These are phyloP conservation scores for Zaprionus camerounensis DNA, from an alignment of 1,140 invertebrate genomes.

Conservation along the genomic window DNA sequence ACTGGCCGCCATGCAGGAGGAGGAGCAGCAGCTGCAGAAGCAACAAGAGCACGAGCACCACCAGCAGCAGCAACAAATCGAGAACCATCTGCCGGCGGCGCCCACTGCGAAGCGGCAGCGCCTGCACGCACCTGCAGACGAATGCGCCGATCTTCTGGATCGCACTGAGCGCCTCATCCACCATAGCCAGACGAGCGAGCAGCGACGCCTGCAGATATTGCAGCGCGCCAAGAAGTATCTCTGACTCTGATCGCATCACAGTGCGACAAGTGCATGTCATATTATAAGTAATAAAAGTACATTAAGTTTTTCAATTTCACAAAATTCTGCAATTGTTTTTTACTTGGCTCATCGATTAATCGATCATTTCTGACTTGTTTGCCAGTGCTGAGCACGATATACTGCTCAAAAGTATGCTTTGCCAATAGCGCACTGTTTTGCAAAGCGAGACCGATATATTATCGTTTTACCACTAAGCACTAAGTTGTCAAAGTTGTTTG, in stretches of 20 bases:
- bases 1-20: background rate
- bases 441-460: no score
- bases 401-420: background rate
- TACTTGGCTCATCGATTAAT: background rate
- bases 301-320: background rate
- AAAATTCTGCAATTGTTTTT: background rate
- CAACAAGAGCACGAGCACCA: background rate
- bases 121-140: background rate
- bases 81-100: slow-evolving; percentile 9
- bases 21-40: background rate
- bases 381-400: background rate
- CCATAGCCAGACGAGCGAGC: slow-evolving; percentile 6
- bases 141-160: slow-evolving; percentile 13
- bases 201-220: slow-evolving; percentile 29
- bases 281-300: background rate
- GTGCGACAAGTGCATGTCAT: background rate
- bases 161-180: slow-evolving; percentile 37
- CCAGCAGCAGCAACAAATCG: background rate
- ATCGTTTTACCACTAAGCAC: no score
- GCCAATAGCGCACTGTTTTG: no score
- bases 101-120: slow-evolving; percentile 25
- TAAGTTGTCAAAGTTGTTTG: no score
- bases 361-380: background rate
- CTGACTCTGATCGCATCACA: slow-evolving; percentile 21
- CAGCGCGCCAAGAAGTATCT: slow-evolving; percentile 39